A percentile compares a stretch with the other conserved stretches of the same genome.
These are phyloP conservation scores for Ophioninae sp. DNA, from an alignment of 2,888 invertebrate genomes.

Conservation along the genomic window DNA sequence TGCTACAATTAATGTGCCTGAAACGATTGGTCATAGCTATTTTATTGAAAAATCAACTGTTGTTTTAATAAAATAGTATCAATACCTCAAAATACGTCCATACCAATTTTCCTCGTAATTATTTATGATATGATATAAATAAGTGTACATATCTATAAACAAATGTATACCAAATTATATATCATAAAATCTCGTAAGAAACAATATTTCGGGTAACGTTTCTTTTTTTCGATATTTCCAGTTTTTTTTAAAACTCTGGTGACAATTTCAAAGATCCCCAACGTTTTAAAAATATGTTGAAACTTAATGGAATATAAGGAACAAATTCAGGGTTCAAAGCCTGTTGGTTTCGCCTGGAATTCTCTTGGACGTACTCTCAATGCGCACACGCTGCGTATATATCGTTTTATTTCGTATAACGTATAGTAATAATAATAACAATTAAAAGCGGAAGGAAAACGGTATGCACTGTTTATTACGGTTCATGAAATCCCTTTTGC, in stretches of 20 bases:
- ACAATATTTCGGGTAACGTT: not conserved
- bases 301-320: not conserved
- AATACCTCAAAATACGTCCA: conserved; percentile 6
- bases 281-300: not conserved
- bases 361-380: conserved; percentile 5
- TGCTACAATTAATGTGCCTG: not conserved
- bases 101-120: not conserved
- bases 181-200: not conserved
- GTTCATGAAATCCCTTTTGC: conserved; percentile 41
- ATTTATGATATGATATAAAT: conserved; percentile 28
- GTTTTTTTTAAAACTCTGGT: not conserved
- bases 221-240: not conserved
- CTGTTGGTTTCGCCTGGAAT: conserved; percentile 27
- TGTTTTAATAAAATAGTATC: not conserved
- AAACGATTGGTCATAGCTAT: not conserved
- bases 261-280: not conserved
- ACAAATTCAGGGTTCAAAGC: not conserved
- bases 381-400: conserved; percentile 18
- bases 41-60: not conserved
- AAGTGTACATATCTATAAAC: conserved; percentile 33
- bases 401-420: conserved; percentile 27
- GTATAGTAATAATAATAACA: conserved; percentile 50
- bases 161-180: not conserved
- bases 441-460: conserved; percentile 25
- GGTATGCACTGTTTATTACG: conserved; percentile 22